Percentiles rank a stretch among this genome's conserved stretches.
These are phyloP conservation scores for Rhabdomys pumilio DNA, from an alignment of 2,797 vertebrate species.

Conservation along the genomic window DNA sequence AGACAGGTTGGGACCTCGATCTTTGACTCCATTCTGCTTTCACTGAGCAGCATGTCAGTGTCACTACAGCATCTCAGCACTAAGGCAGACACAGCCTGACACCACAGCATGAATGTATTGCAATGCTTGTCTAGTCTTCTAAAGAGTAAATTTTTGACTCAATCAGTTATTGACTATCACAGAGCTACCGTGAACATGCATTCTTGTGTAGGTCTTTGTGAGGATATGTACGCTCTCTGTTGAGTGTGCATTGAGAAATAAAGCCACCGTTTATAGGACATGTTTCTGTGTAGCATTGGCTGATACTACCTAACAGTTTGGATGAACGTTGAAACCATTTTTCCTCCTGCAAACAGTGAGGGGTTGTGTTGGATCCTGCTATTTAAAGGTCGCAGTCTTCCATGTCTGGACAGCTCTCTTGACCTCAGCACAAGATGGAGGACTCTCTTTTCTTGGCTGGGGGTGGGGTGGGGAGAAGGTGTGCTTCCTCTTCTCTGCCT, in stretches of 20 bases:
- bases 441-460: background rate
- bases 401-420: background rate
- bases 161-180: background rate
- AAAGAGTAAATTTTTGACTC: background rate
- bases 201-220: background rate
- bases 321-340: slow-evolving; percentile 36
- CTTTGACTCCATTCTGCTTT: too few relatives aligned
- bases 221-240: background rate
- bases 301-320: slow-evolving; percentile 32
- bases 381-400: background rate
- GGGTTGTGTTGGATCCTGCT: background rate
- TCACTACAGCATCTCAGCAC: too few relatives aligned
- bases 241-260: slow-evolving; percentile 29
- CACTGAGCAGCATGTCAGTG: too few relatives aligned
- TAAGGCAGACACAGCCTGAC: too few relatives aligned
- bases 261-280: background rate
- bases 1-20: too few relatives aligned
- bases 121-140: background rate
- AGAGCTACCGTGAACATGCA: background rate
- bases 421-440: background rate
- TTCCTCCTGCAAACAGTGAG: background rate
- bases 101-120: background rate
- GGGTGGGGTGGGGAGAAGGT: too few relatives aligned
- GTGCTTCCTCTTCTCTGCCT: background rate
- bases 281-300: slow-evolving; percentile 47